Base-by-base conservation (phyloP, 1,140 invertebrate species). In the Palaemon carinicauda region DNA sequence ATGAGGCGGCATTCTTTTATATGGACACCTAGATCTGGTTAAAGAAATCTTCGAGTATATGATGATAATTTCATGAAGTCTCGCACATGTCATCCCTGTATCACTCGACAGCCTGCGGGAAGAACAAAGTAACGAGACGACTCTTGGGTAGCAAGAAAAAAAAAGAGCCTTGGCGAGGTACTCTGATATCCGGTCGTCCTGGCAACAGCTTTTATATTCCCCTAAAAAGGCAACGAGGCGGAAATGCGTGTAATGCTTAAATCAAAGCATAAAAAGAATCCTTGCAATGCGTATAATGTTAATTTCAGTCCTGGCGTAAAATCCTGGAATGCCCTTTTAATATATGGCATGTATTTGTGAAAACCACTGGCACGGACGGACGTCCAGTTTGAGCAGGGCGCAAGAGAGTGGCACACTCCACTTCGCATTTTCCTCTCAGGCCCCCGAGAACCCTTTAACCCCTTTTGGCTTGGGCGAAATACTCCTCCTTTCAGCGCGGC, bases 301-400 rank as follows among this genome's bases (percentile, higher is more conserved):
- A 19, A 69, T 69, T 69, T 21, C 65, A n/a, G 21, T 21, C 65
- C n/a, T 5, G 41, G 65, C 21, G 65, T n/a, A 27, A 69, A 69
- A n/a, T 69, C 65, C 65, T n/a, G 65, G 65, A 69, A 69, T 69
- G 65, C 65, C 65, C 65, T 69, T 69, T 69, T 69, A 69, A 69
- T 69, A 69, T 69, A 69, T 69, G 65, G 65, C 65, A 69, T 69
- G 65, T 69, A 69, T 69, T 69, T 69, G 65, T 69, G 41, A 41
- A 69, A 69, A 69, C 29, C 29, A 21, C 65, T 69, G 65, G 29
- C 65, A 17, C 65, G 24, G 12, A 15, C 9, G 29, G 65, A 15
- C 65, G 65, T 69, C 65, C 65, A 31, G 65, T 5, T 69, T 21
- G 29, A 69, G 15, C 65, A 24, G 24, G 24, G 65, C 29, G 65